Conservation (phyloP, 1,140 invertebrate species). For the Riptortus pedestris region DNA sequence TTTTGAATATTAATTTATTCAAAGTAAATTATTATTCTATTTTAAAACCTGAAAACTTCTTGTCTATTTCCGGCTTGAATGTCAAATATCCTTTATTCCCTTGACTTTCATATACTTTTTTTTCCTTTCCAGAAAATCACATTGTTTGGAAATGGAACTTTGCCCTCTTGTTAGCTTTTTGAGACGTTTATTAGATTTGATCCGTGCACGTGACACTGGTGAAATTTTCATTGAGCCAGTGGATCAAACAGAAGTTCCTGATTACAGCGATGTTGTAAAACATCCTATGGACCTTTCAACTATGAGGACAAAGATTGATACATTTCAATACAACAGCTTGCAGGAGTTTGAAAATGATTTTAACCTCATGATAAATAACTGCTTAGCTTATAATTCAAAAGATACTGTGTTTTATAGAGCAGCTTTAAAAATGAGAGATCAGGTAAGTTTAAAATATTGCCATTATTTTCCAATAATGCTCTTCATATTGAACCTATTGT, state of each 20-base stretch:
- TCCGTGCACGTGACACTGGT: constrained; percentile 68
- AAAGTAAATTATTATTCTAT: too few species aligned
- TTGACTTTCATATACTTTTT: too few species aligned
- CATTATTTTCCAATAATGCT: too few species aligned
- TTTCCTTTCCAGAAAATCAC: constrained; percentile 50
- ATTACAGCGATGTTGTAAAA: constrained; percentile 85
- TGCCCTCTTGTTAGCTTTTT: constrained; percentile 72
- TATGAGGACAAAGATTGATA: constrained; percentile 58
- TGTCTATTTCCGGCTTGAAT: too few species aligned
- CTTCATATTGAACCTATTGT: too few species aligned
- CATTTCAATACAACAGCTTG: constrained; percentile 50
- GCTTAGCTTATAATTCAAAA: constrained; percentile 87
- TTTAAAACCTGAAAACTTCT: too few species aligned
- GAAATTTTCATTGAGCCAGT: constrained; percentile 91
- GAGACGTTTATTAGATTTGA: constrained; percentile 58
- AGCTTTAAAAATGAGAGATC: constrained; percentile 76
- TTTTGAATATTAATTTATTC: too few species aligned
- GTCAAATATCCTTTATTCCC: too few species aligned
- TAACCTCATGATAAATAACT: constrained; percentile 88
- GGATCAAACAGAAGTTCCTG: constrained; percentile 78
- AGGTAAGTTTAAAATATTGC: too few species aligned
- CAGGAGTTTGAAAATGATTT: constrained; percentile 81
- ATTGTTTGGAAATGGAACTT: constrained; percentile 67
- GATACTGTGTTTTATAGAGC: constrained; percentile 78
- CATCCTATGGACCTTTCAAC: constrained; percentile 94